Percentiles rank a stretch among this genome's conserved stretches.
These are phyloP conservation scores for Semicossyphus pulcher DNA, from an alignment of 2,113 vertebrate genomes.

Conservation along the genomic window DNA sequence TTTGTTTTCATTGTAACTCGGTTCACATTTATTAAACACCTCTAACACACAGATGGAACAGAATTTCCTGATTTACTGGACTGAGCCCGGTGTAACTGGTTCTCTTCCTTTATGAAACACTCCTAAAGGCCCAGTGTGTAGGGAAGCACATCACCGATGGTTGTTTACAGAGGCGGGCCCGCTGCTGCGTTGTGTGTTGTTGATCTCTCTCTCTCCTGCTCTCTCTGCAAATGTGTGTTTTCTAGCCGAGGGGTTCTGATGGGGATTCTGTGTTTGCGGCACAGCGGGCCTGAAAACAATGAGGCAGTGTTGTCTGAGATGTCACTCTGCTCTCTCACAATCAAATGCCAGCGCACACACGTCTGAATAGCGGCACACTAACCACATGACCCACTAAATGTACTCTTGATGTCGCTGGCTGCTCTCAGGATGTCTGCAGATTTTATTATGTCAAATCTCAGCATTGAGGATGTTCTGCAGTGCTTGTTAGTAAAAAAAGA, in stretches of 20 bases:
- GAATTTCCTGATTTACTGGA: conserved; percentile 17
- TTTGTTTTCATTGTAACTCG: neutral
- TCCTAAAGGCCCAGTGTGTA: conserved; percentile 2
- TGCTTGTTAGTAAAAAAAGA: neutral
- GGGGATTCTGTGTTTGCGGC: conserved; percentile 50
- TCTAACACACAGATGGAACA: neutral
- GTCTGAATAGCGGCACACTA: conserved; percentile 20
- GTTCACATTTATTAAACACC: conserved; percentile 4
- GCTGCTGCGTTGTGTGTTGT: conserved; percentile 32
- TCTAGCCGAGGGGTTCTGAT: conserved; percentile 44
- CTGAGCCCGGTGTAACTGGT: conserved; percentile 1
- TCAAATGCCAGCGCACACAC: conserved; percentile 22
- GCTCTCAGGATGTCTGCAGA: neutral
- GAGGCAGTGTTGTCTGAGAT: conserved; percentile 61
- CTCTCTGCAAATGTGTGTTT: conserved; percentile 56
- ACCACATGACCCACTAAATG: conserved; percentile 12
- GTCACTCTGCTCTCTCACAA: conserved; percentile 44
- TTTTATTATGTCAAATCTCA: neutral
- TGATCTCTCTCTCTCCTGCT: conserved; percentile 25
- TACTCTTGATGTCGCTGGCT: neutral
- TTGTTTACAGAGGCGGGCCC: conserved; percentile 40
- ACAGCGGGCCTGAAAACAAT: conserved; percentile 56
- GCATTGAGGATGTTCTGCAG: neutral
- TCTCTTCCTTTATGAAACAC: conserved; percentile 14
- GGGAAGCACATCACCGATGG: conserved; percentile 26